Evolutionary conservation across 1,140 invertebrate species (phyloP).

Genomic region (Meloidogyne hapla): DNA sequence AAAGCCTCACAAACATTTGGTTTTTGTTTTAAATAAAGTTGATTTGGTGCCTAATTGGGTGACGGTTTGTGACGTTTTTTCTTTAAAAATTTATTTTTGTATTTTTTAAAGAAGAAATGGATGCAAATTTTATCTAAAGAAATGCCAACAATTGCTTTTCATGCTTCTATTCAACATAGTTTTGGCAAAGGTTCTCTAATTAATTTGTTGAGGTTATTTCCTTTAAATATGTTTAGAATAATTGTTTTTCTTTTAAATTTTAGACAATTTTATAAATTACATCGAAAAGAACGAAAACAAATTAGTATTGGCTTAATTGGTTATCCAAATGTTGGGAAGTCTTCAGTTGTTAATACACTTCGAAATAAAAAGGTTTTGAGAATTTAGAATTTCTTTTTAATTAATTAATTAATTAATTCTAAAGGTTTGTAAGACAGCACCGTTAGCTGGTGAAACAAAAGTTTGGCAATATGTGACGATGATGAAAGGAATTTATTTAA

Average conservation of each 20-base stretch:
- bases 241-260: not conserved
- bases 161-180: slow-evolving; percentile 93
- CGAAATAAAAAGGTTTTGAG: slow-evolving; percentile 79
- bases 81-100: slow-evolving; percentile 15
- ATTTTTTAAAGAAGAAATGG: slow-evolving; percentile 73
- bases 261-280: slow-evolving; percentile 17
- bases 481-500: slow-evolving; percentile 93
- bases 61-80: slow-evolving; percentile 68
- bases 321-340: slow-evolving; percentile 98
- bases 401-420: not conserved
- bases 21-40: slow-evolving; percentile 92
- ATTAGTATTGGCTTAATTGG: slow-evolving; percentile 98
- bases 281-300: slow-evolving; percentile 75
- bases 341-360: slow-evolving; percentile 94
- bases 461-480: slow-evolving; percentile 98
- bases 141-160: slow-evolving; percentile 95
- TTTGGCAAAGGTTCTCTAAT: slow-evolving; percentile 98
- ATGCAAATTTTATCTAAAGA: slow-evolving; percentile 85
- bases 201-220: slow-evolving; percentile 90
- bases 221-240: not conserved
- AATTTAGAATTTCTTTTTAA: slow-evolving; percentile 64
- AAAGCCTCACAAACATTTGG: slow-evolving; percentile 88
- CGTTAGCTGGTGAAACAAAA: slow-evolving; percentile 98
- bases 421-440: slow-evolving; percentile 81
- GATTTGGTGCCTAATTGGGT: slow-evolving; percentile 92